Base-by-base conservation (phyloP, 1,140 invertebrate genomes). In the Alviniconcha marisindica region DNA sequence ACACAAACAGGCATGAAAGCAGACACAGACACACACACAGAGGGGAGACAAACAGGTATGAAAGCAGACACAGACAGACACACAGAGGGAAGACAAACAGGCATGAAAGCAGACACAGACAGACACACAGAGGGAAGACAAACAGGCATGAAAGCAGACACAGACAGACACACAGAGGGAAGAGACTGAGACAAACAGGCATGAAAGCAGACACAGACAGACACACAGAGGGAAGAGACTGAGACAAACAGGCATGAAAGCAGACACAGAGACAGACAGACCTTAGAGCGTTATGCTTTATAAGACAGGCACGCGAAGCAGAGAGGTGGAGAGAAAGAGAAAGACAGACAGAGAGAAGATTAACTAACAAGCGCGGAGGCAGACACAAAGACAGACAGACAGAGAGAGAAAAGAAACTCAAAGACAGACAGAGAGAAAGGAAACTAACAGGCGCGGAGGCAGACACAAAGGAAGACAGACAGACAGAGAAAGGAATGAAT, bases 291-390 rank as follows among this genome's bases (percentile, higher is more conserved):
- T n/a, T n/a, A n/a, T n/a, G n/a, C n/a, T n/a, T n/a, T n/a, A n/a
- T n/a, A n/a, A n/a, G n/a, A n/a, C n/a, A n/a, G n/a, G n/a, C n/a
- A n/a, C 5, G 60, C 31, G 31, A 33, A 31, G 36, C 5, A 15
- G 60, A 33, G 60, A 66, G 60, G 36, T n/a, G 36, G 60, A 66
- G 60, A 33, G 60, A 33, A 31, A 33, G 60, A 66, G n/a, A 66
- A 31, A 66, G 28, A 66, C 28, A 33, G 60, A 33, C 28, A 66
- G 60, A 66, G 60, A 33, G 21, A 21, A 33, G 31, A 33, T 10
- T 14, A 21, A 15, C 7, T 18, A 60, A n/a, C 7, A 33, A 33
- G 63, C 31, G 63, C 31, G 63, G 36, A 33, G 36, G 63, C 31
- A 33, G 36, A 21, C 2, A 33, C 28, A 66, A 33, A 66, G 63